phyloP scores from a whole-genome alignment of 2,888 invertebrate species.

The Andrena dorsata region DNA sequence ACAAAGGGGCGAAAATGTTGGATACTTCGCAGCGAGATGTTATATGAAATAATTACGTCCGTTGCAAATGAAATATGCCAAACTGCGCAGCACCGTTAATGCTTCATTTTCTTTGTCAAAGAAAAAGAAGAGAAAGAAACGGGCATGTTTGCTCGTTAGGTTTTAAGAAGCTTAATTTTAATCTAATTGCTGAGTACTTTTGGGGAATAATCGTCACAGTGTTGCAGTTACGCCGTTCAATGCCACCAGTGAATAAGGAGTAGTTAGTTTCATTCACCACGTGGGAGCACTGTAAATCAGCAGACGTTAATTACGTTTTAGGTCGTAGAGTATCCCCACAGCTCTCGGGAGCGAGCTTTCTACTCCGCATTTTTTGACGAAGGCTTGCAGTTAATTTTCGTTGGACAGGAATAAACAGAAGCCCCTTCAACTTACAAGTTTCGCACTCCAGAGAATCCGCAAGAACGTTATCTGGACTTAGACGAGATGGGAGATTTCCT shows the following conservation, averaged over 20 bases:
- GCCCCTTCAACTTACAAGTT: constrained; percentile 9
- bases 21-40: background rate
- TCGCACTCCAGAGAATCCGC: background rate
- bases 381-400: constrained; percentile 6
- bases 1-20: background rate
- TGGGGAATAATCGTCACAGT: too few relatives aligned
- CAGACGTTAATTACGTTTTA: background rate
- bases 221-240: too few relatives aligned
- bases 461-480: constrained; percentile 11
- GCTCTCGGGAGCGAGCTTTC: background rate
- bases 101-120: too few relatives aligned
- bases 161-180: too few relatives aligned
- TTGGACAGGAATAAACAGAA: constrained; percentile 7
- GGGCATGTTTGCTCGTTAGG: too few relatives aligned
- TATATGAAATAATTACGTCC: background rate
- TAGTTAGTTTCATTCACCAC: too few relatives aligned
- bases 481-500: background rate
- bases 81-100: too few relatives aligned
- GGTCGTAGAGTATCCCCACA: background rate
- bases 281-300: background rate
- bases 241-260: too few relatives aligned
- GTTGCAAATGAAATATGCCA: too few relatives aligned
- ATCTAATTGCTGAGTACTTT: too few relatives aligned
- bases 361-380: background rate
- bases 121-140: too few relatives aligned